Base-by-base conservation (phyloP, 2,797 vertebrate genomes). In the Tangara arthus region DNA sequence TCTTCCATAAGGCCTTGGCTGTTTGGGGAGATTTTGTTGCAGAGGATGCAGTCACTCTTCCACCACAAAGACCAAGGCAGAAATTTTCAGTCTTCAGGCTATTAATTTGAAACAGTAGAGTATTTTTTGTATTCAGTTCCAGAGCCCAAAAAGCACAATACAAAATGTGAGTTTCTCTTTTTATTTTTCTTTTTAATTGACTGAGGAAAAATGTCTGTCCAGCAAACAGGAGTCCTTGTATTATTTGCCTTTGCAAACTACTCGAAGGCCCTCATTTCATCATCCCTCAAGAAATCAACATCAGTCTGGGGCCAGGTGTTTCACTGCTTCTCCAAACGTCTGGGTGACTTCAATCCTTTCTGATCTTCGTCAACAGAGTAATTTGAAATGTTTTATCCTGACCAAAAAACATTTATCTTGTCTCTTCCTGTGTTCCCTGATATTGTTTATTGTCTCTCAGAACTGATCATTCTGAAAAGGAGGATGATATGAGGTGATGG, bases 131-230 rank as follows among this genome's bases (percentile, higher is more conserved):
- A 20, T 72, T 61, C 5, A 1, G 3, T 65, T 81, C 37, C 24
- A 69, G 88, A 69, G 30, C 82, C 8, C 14, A 69, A n/a, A 32
- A 90, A 78, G 12, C 11, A 73, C 23, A 77, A 53, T 12, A 69
- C 23, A 59, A 88, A 88, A 80, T 15, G 3, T 2, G 17, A 42
- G 8, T 49, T 82, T 65, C 6, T 49, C n/a, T 57, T 79, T 53
- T 64, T n/a, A n/a, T 35, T 78, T 61, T 27, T 6, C 3, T 47
- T 5, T 19, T 57, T 60, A 68, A 50, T 6, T 61, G 8, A 50
- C 2, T 18, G 16, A 2, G 14, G 19, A 2, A 39, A 68, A 34
- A 46, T 13, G 0, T 35, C 23, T 37, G 26, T 42, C 20, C 24
- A 83, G 49, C 19, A 61, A 91, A 65, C 6, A 61, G 3, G 19